Conservation (phyloP, 2,888 invertebrate species). For the Troides aeacus region DNA sequence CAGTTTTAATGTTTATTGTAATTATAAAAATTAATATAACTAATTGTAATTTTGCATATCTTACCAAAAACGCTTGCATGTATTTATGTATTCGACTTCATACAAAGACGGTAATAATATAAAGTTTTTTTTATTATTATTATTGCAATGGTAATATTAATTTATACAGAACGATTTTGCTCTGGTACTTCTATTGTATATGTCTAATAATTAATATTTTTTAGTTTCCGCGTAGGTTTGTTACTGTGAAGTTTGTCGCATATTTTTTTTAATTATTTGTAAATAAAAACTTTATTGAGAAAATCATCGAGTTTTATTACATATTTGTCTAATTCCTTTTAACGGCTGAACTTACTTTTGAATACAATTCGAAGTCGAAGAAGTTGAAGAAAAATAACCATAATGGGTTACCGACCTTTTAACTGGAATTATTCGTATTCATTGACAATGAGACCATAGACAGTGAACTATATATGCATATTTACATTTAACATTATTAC, state of each 20-base stretch:
- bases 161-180: conserved; percentile 19
- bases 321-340: background rate
- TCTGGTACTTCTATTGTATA: conserved; percentile 35
- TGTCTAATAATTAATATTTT: conserved; percentile 27
- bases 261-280: conserved; percentile 47
- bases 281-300: conserved; percentile 45
- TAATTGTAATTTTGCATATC: conserved; percentile 21
- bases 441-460: too few relatives aligned
- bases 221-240: conserved; percentile 37
- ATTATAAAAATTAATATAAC: conserved; percentile 11
- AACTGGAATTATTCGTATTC: too few relatives aligned
- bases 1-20: conserved; percentile 28
- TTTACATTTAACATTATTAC: too few relatives aligned
- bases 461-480: too few relatives aligned
- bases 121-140: conserved; percentile 5
- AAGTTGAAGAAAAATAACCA: too few relatives aligned
- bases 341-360: background rate
- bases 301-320: conserved; percentile 33
- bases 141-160: conserved; percentile 16
- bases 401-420: too few relatives aligned
- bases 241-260: conserved; percentile 42
- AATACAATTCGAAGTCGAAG: background rate
- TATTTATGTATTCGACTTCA: conserved; percentile 11
- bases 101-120: conserved; percentile 6
- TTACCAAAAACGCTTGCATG: conserved; percentile 28